A percentile compares a stretch with the other conserved stretches of the same genome.
phyloP scores from a whole-genome alignment of 2,797 vertebrate genomes.

The Orestias chungarensis region DNA sequence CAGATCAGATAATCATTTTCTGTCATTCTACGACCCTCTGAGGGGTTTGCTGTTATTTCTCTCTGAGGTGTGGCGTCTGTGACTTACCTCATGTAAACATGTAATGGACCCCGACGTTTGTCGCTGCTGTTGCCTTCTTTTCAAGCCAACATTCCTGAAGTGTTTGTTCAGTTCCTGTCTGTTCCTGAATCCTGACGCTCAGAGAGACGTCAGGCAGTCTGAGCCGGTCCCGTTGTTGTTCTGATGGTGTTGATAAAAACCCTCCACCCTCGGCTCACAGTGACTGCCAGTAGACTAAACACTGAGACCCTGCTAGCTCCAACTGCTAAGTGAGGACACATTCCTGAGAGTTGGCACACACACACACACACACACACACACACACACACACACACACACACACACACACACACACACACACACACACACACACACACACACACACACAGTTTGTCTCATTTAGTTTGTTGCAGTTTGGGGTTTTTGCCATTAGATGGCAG shows the following conservation, averaged over 20 bases:
- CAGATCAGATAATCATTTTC: background rate
- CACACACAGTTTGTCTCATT: background rate
- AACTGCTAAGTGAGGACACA: background rate
- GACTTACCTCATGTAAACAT: background rate
- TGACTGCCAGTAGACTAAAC: slow-evolving; percentile 18
- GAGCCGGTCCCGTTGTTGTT: slow-evolving; percentile 7
- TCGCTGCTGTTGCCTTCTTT: background rate
- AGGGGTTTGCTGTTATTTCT: background rate
- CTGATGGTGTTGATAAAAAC: slow-evolving; percentile 10
- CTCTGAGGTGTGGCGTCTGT: background rate
- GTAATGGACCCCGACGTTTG: background rate
- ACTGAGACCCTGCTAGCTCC: slow-evolving; percentile 8
- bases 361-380: background rate
- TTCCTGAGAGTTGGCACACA: background rate
- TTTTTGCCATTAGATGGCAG: background rate
- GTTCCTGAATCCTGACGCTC: background rate
- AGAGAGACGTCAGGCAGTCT: slow-evolving; percentile 12
- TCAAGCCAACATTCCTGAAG: background rate
- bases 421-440: background rate
- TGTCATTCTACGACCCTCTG: background rate
- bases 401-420: background rate
- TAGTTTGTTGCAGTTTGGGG: background rate
- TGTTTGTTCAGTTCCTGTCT: slow-evolving; percentile 9
- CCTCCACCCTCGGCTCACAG: background rate
- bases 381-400: background rate